phyloP scores from a whole-genome alignment of 1,140 invertebrate genomes.

The Drosophila watanabei region DNA sequence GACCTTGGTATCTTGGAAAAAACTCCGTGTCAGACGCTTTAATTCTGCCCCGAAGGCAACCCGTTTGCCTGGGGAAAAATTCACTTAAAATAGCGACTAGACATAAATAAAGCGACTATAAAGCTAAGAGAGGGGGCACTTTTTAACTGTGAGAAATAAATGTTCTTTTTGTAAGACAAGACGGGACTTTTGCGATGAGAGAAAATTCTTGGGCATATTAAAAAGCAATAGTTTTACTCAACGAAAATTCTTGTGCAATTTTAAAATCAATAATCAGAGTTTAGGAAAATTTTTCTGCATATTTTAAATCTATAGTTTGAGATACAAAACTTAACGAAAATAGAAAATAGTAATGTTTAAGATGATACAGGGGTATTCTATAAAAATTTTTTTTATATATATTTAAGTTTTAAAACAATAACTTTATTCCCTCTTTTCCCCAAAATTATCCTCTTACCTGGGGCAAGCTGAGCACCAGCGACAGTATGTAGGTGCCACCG shows the following conservation, averaged over 20 bases:
- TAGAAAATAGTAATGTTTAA: neutral
- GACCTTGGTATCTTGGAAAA: neutral
- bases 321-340: neutral
- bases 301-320: no score
- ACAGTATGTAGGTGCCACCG: conserved; percentile 89
- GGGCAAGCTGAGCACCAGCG: conserved; percentile 91
- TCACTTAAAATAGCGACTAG: neutral
- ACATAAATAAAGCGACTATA: neutral
- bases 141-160: neutral
- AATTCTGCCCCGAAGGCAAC: neutral
- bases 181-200: no score
- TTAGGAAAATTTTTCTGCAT: neutral
- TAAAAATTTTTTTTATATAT: neutral
- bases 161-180: neutral
- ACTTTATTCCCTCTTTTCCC: neutral
- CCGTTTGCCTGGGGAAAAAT: neutral
- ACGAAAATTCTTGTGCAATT: neutral
- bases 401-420: neutral
- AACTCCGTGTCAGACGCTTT: neutral
- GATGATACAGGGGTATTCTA: neutral
- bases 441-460: conserved; percentile 88
- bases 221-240: neutral
- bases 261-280: neutral
- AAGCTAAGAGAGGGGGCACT: neutral
- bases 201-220: neutral